Evolutionary conservation across 2,113 vertebrate genomes (phyloP).

Genomic region (Ochotona curzoniae): DNA sequence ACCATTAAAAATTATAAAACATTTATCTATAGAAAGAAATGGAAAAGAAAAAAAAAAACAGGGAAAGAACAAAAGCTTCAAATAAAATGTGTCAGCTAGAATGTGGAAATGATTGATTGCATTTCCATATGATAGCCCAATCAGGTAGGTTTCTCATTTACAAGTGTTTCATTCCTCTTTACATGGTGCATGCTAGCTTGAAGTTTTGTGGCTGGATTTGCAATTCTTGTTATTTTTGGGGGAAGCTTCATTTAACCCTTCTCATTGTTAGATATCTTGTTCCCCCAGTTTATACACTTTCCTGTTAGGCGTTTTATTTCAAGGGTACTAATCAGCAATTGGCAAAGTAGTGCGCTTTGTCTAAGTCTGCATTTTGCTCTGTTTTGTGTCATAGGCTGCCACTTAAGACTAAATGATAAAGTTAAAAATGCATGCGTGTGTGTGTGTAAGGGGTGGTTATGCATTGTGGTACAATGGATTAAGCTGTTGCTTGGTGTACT

Average conservation of each 20-base stretch:
- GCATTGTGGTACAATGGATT: too few relatives aligned
- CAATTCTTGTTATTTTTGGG: slow-evolving; percentile 31
- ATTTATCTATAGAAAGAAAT: slow-evolving; percentile 12
- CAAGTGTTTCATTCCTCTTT: slow-evolving; percentile 49
- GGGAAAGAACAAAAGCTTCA: slow-evolving; percentile 39
- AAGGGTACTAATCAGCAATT: not conserved
- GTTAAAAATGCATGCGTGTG: not conserved
- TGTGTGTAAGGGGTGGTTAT: too few relatives aligned
- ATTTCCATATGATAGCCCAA: slow-evolving; percentile 70
- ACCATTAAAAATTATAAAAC: slow-evolving; percentile 22
- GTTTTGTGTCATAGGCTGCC: rapidly evolving
- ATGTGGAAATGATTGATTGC: slow-evolving; percentile 65
- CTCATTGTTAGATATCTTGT: not conserved
- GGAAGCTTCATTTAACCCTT: not conserved
- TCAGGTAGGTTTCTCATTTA: slow-evolving; percentile 63
- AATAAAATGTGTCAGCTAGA: slow-evolving; percentile 36
- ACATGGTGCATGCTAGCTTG: not conserved
- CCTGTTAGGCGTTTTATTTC: not conserved
- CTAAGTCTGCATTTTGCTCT: not conserved
- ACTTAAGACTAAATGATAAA: not conserved
- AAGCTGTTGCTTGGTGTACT: too few relatives aligned
- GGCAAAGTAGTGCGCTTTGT: not conserved
- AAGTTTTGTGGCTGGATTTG: slow-evolving; percentile 44
- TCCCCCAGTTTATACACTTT: too few relatives aligned
- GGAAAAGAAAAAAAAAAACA: not conserved